Evolutionary conservation across 2,113 vertebrate species (phyloP), one percentile per base, ranked within the genome.

Genomic region (Tychaedon coryphoeus): DNA sequence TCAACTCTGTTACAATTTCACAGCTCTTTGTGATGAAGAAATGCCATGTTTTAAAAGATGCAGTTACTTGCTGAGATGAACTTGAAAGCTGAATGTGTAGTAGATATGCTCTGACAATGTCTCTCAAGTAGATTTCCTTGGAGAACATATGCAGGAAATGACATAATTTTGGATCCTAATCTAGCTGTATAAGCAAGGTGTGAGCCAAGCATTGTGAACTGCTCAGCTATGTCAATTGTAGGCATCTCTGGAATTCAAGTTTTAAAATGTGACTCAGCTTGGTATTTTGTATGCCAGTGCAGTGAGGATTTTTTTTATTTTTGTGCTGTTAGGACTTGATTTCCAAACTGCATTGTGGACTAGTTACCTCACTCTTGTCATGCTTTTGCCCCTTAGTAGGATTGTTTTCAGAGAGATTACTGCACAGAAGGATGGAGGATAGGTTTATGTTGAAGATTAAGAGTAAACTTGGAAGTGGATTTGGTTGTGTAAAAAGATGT

Each of bases 181-280:
- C 77, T 87, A 72, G 40, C 43, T 6, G 18, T 40, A 13, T 48
- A 79, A 93, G 62, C 61, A 48, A 91, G 77, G 31, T 81, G n/a
- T 57, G 66, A 84, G 81, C 81, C 88, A 94, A 66, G 48, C 53
- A 61, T 45, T 85, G 61, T 69, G 73, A 78, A 24, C 36, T 65
- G 28, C n/a, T 86, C 48, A 81, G 40, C 53, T 58, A 40, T 60
- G 92, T 57, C 70, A 85, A 33, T 60, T 83, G 71, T 34, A 92
- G 85, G 85, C 29, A 94, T 88, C 58, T 88, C 58, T 38, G 86
- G 93, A 93, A 97, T 95, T 88, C 31, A 51, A 61, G 74, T 66
- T 81, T 72, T 53, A 79, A 86, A 88, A 72, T 29, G 22, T 90
- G 95, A 94, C 78, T 90, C 90, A 95, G 36, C 45, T 48, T 64